Evolutionary conservation across 2,888 invertebrate species (phyloP).

Genomic region (Drosophila pseudotakahashii): DNA sequence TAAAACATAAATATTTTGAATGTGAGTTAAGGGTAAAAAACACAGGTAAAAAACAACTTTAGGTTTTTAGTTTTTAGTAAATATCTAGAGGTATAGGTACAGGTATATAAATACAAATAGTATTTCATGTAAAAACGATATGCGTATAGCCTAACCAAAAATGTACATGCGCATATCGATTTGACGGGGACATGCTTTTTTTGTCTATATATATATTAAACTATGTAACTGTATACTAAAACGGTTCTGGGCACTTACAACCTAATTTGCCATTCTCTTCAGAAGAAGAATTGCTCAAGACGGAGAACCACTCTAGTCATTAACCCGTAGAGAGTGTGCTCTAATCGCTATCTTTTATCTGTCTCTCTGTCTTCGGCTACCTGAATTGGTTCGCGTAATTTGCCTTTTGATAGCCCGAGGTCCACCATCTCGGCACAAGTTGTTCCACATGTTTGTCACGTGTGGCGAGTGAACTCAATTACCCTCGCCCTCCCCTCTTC

Average conservation of each 20-base stretch:
- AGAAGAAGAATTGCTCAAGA: neutral
- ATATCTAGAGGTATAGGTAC: too few relatives aligned
- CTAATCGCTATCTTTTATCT: neutral
- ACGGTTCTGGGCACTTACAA: neutral
- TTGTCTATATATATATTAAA: too few relatives aligned
- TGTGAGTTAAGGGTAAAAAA: too few relatives aligned
- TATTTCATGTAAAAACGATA: too few relatives aligned
- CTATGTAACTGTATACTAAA: neutral
- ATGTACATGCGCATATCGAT: too few relatives aligned
- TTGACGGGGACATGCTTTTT: too few relatives aligned
- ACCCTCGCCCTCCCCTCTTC: neutral
- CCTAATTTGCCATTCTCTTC: neutral
- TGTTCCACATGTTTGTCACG: constrained; percentile 49
- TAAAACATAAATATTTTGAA: neutral
- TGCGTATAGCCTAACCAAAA: too few relatives aligned
- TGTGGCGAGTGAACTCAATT: constrained; percentile 38
- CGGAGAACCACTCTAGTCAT: constrained; percentile 8
- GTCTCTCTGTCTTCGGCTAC: constrained; percentile 14
- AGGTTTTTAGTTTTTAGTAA: too few relatives aligned
- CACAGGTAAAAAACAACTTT: too few relatives aligned
- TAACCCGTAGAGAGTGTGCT: constrained; percentile 20
- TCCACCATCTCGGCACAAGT: constrained; percentile 5
- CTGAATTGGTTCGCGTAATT: constrained; percentile 28
- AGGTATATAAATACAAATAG: too few relatives aligned
- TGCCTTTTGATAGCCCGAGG: constrained; percentile 19